Evolutionary conservation across 2,888 invertebrate genomes (phyloP).

Genomic region (Phengaris arion): DNA sequence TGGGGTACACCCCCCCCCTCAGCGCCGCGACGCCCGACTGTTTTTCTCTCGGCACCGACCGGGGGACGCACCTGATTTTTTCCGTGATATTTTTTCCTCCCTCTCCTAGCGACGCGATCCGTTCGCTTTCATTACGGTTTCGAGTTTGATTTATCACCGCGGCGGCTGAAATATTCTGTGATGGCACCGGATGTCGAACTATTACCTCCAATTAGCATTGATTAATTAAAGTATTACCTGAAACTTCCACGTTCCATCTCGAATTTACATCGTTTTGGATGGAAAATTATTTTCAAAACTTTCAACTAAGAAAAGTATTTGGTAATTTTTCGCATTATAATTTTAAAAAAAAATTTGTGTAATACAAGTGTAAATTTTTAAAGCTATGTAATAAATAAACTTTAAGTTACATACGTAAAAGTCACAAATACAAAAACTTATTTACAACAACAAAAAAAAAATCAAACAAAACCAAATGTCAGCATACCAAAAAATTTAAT

Average conservation of each 20-base stretch:
- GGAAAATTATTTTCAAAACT: conserved; percentile 24
- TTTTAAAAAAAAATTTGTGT: not conserved
- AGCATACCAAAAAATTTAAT: conserved; percentile 29
- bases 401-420: not conserved
- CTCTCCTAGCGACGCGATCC: conserved; percentile 79
- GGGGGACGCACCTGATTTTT: conserved; percentile 80
- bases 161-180: conserved; percentile 75
- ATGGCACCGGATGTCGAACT: conserved; percentile 73
- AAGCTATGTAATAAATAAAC: no score
- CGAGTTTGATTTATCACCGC: conserved; percentile 80
- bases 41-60: conserved; percentile 75
- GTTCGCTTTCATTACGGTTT: conserved; percentile 80
- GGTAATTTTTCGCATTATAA: not conserved
- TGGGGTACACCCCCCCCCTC: conserved; percentile 46
- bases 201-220: conserved; percentile 75
- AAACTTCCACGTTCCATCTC: conserved; percentile 7
- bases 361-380: not conserved
- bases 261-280: not conserved
- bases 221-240: conserved; percentile 57
- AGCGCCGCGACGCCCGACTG: conserved; percentile 64
- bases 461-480: conserved; percentile 36
- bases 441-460: not conserved
- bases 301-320: not conserved
- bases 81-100: conserved; percentile 80
- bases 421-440: not conserved